phyloP scores from a whole-genome alignment of 2,113 vertebrate genomes.

The Gallinago undulata region DNA sequence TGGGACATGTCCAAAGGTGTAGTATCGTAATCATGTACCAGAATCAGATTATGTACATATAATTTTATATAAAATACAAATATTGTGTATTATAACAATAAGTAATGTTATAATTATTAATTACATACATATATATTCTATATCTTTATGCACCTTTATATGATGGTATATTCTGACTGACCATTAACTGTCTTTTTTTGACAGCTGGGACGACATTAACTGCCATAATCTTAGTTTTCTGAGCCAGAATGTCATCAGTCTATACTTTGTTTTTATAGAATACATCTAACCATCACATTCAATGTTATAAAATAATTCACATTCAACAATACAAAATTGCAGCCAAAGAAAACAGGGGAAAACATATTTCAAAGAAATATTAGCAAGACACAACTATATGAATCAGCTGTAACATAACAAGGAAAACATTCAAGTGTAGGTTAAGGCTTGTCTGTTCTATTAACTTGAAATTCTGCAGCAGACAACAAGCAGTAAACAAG shows the following conservation, averaged over 20 bases:
- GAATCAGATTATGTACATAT: neutral
- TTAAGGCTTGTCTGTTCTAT: neutral
- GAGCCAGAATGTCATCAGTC: neutral
- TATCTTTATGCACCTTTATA: neutral
- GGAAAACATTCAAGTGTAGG: neutral
- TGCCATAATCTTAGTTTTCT: neutral
- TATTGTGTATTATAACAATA: neutral
- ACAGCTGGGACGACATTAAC: neutral
- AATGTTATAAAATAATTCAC: neutral
- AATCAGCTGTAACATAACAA: neutral
- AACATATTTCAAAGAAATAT: neutral
- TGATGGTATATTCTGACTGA: neutral
- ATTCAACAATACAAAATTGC: neutral
- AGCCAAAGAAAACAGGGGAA: neutral
- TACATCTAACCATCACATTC: neutral
- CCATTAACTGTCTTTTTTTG: neutral
- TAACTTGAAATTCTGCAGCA: neutral
- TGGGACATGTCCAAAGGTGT: neutral
- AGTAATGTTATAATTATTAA: neutral
- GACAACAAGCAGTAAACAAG: neutral
- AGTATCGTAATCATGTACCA: neutral
- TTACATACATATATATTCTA: neutral
- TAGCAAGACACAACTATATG: neutral
- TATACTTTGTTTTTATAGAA: neutral
- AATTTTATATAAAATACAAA: neutral